Evolutionary conservation across 2,113 vertebrate genomes (phyloP).

Genomic region (Hucho hucho): DNA sequence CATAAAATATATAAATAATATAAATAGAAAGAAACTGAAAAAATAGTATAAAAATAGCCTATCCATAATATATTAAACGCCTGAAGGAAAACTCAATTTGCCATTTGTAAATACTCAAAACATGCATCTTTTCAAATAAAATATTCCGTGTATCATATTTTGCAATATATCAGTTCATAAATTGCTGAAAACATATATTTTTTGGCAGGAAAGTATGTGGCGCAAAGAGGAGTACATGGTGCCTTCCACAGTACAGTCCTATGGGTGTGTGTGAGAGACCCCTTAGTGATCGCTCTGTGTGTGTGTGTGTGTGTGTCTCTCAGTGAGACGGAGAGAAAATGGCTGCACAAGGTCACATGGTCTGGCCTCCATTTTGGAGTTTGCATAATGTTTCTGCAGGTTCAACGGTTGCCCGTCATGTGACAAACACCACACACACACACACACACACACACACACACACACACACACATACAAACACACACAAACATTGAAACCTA

Average conservation of each 20-base stretch:
- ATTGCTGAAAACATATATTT: not conserved
- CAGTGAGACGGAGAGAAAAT: constrained; percentile 28
- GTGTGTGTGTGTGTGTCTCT: not conserved
- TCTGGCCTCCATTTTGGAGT: constrained; percentile 56
- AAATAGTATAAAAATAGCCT: not conserved
- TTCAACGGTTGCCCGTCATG: constrained; percentile 16
- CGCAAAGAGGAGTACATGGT: not conserved
- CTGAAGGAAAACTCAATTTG: not conserved
- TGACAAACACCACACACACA: constrained; percentile 9
- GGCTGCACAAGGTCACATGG: constrained; percentile 55
- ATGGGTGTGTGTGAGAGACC: constrained; percentile 2
- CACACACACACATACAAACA: not conserved
- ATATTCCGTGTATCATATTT: not conserved
- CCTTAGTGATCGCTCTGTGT: constrained; percentile 7
- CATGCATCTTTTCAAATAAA: not conserved
- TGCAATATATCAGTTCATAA: not conserved
- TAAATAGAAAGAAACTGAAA: not conserved
- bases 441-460: constrained; percentile 1
- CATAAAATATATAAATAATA: not conserved
- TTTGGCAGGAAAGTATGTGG: not conserved
- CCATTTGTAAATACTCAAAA: not conserved
- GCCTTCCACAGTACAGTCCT: not conserved
- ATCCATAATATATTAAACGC: not conserved
- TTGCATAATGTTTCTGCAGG: constrained; percentile 26
- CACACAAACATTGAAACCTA: constrained; percentile 23